Evolutionary conservation across 2,888 invertebrate genomes (phyloP).

Genomic region (Rhodophaea formosa): DNA sequence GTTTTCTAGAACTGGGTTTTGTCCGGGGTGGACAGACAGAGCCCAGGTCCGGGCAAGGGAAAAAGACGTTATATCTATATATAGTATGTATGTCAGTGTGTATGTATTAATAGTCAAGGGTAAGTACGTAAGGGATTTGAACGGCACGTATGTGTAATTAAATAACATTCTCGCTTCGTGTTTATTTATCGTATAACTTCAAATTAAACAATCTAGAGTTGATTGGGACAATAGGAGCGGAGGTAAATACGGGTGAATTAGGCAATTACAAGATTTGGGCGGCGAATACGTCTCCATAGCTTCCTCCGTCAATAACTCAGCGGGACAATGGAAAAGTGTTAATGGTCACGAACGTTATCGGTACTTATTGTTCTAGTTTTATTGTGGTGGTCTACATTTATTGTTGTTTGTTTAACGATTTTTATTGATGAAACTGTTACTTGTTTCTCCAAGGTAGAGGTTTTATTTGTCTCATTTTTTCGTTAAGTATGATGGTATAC

Average conservation of each 20-base stretch:
- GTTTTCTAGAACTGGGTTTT: no score
- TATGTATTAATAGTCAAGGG: no score
- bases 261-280: constrained; percentile 39
- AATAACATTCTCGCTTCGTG: no score
- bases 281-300: constrained; percentile 33
- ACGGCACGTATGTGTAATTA: no score
- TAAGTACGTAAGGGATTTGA: no score
- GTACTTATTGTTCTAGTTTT: neutral
- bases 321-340: constrained; percentile 26
- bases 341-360: constrained; percentile 13
- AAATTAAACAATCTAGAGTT: constrained; percentile 22
- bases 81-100: no score
- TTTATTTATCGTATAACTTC: neutral
- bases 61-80: no score
- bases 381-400: constrained; percentile 2
- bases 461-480: no score
- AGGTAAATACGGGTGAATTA: constrained; percentile 41
- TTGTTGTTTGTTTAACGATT: neutral
- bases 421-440: neutral
- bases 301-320: constrained; percentile 28
- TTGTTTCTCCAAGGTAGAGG: no score
- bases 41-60: no score
- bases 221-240: constrained; percentile 37
- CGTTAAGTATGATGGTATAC: no score
- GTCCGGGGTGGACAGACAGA: no score